Evolutionary conservation across 2,113 vertebrate genomes (phyloP).

Genomic region (Notothenia rossii): DNA sequence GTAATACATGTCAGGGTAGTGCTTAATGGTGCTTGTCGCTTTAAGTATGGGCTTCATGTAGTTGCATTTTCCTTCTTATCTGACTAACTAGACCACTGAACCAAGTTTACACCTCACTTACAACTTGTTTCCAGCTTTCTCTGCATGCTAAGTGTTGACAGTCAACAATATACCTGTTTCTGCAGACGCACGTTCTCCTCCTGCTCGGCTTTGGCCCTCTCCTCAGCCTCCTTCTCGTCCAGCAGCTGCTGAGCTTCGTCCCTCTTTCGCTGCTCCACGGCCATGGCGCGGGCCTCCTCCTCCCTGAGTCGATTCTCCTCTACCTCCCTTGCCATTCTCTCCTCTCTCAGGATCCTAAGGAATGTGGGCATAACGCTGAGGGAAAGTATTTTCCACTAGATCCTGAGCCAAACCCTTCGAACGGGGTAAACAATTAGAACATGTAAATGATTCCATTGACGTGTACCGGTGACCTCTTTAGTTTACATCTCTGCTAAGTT

Average conservation of each 20-base stretch:
- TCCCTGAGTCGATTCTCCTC: slow-evolving; percentile 89
- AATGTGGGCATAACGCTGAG: neutral
- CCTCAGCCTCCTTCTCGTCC: slow-evolving; percentile 82
- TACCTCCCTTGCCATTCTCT: slow-evolving; percentile 86
- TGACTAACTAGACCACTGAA: neutral
- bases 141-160: neutral
- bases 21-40: neutral
- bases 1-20: neutral
- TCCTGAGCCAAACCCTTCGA: neutral
- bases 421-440: neutral
- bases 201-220: slow-evolving; percentile 85
- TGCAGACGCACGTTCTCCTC: slow-evolving; percentile 90
- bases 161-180: slow-evolving; percentile 86
- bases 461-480: neutral
- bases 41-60: neutral
- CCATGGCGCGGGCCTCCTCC: slow-evolving; percentile 84
- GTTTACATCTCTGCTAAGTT: slow-evolving; percentile 4
- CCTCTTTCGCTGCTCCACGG: slow-evolving; percentile 81
- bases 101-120: neutral
- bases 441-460: slow-evolving; percentile 1
- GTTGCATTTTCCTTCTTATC: slow-evolving; percentile 1
- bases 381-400: slow-evolving; percentile 3
- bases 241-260: slow-evolving; percentile 79
- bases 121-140: too few relatives aligned
- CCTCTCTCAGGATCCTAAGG: slow-evolving; percentile 86